Conservation (phyloP, 2,113 vertebrate genomes). For the Syngnathoides biaculeatus region DNA sequence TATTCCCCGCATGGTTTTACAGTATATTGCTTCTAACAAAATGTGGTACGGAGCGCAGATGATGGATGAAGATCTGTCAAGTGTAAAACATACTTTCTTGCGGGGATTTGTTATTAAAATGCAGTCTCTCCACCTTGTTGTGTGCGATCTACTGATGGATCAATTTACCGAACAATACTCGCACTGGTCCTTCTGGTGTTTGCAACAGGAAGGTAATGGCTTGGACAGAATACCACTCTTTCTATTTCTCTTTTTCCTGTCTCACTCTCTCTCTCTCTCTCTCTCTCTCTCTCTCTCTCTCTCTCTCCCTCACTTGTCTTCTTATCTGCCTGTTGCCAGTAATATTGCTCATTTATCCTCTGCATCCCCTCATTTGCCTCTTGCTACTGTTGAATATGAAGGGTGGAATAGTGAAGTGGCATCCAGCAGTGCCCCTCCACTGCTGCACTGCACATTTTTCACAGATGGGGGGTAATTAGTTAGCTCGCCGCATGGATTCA, state of each 20-base stretch:
- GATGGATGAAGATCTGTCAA: constrained; percentile 20
- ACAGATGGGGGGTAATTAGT: constrained; percentile 60
- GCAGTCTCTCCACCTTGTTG: constrained; percentile 23
- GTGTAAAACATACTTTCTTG: constrained; percentile 14
- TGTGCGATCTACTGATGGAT: constrained; percentile 32
- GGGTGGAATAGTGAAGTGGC: constrained; percentile 45
- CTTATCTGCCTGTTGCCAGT: constrained; percentile 55
- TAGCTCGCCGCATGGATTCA: constrained; percentile 56
- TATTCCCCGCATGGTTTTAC: neutral
- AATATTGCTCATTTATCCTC: constrained; percentile 48
- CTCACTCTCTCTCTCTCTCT: constrained; percentile 20
- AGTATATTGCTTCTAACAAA: constrained; percentile 7
- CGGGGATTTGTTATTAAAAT: constrained; percentile 34
- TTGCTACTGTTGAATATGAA: constrained; percentile 53
- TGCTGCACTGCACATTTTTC: constrained; percentile 36
- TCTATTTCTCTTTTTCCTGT: neutral
- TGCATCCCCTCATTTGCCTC: constrained; percentile 35
- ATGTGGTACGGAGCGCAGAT: neutral
- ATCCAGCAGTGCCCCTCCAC: constrained; percentile 37
- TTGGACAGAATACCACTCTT: constrained; percentile 27
- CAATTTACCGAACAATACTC: constrained; percentile 35
- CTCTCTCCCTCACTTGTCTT: constrained; percentile 32
- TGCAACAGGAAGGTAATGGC: constrained; percentile 35
- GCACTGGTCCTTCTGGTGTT: constrained; percentile 30
- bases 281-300: constrained; percentile 8